These are phyloP conservation scores for Tokudaia muenninki DNA, from an alignment of 2,797 vertebrate genomes.

Conservation along the genomic window DNA sequence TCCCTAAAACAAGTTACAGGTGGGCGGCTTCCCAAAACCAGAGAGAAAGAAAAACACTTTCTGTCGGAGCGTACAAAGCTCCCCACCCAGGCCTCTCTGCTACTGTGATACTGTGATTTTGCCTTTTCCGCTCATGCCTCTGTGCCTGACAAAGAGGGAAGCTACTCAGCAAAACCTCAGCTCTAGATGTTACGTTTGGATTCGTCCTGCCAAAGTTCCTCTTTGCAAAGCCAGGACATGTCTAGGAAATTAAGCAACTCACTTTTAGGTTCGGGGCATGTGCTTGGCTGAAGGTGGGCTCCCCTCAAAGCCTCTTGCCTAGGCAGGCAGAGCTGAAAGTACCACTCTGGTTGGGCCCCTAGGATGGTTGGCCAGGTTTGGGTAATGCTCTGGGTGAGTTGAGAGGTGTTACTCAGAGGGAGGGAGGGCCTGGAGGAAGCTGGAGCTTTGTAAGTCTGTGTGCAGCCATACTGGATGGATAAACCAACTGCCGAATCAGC, in stretches of 20 bases:
- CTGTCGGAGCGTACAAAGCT: neutral
- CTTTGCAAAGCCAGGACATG: constrained; percentile 68
- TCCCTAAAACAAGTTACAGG: constrained; percentile 34
- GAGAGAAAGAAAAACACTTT: constrained; percentile 45
- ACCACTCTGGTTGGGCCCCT: neutral
- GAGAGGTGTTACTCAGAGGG: neutral
- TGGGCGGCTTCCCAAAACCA: neutral
- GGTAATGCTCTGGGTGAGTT: neutral
- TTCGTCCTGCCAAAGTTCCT: neutral
- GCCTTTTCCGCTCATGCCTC: constrained; percentile 45
- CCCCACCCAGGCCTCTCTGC: neutral
- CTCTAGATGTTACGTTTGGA: constrained; percentile 1
- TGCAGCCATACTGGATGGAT: constrained; percentile 14
- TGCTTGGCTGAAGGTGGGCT: neutral
- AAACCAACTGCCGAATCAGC: neutral
- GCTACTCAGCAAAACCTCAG: constrained; percentile 33
- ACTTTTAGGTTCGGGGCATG: constrained; percentile 50
- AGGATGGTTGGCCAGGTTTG: neutral
- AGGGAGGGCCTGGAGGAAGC: neutral
- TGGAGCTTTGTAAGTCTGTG: neutral
- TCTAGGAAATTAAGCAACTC: constrained; percentile 70
- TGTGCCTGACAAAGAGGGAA: constrained; percentile 73
- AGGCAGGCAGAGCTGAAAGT: neutral
- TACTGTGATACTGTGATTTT: constrained; percentile 54
- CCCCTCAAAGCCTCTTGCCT: neutral